Percentiles rank a stretch among this genome's conserved stretches.
Conservation (phyloP, 2,797 vertebrate genomes). For the Cyprinodon diabolis region DNA sequence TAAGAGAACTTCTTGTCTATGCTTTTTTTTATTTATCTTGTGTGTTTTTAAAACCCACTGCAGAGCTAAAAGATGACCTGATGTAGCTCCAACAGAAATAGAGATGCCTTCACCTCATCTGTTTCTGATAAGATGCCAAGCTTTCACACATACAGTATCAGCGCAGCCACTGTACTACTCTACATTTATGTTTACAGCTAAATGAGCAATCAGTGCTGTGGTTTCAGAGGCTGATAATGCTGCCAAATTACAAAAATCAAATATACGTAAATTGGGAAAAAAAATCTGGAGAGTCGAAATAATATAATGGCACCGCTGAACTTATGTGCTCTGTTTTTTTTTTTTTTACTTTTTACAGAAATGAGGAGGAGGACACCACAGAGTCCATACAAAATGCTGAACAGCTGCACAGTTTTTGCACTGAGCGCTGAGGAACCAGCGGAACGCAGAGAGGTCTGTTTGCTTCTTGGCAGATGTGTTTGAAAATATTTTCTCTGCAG, state of each 20-base stretch:
- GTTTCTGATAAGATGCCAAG: conserved; percentile 5
- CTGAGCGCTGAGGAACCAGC: conserved; percentile 74
- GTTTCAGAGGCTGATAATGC: conserved; percentile 10
- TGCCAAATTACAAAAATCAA: conserved; percentile 37
- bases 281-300: background rate
- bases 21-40: background rate
- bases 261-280: conserved; percentile 8
- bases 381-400: conserved; percentile 86
- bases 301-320: background rate
- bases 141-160: background rate
- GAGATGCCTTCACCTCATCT: conserved; percentile 34
- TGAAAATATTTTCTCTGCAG: background rate
- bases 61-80: background rate
- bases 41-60: conserved; percentile 11
- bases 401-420: conserved; percentile 75
- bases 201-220: conserved; percentile 3
- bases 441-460: conserved; percentile 71
- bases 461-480: background rate
- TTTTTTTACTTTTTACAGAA: conserved; percentile 20
- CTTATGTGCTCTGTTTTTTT: conserved; percentile 2
- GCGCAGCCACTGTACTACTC: background rate
- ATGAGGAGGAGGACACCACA: conserved; percentile 22
- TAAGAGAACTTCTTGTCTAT: background rate
- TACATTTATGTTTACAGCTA: conserved; percentile 15
- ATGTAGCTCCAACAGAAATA: background rate